phyloP scores from a whole-genome alignment of 1,140 invertebrate species.

The Maniola jurtina region DNA sequence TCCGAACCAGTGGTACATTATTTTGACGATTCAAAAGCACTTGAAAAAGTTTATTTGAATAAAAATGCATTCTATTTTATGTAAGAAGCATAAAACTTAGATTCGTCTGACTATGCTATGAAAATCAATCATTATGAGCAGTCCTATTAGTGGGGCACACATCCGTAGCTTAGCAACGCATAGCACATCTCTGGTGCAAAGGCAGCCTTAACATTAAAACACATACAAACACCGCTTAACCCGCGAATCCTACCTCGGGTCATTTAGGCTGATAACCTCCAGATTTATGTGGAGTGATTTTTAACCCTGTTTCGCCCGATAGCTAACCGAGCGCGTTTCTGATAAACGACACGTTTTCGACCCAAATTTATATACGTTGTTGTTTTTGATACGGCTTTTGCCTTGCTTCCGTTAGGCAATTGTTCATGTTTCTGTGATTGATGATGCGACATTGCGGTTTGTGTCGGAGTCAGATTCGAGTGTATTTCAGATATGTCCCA shows the following conservation, averaged over 20 bases:
- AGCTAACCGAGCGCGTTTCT: slow-evolving; percentile 45
- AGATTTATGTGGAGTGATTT: slow-evolving; percentile 67
- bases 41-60: too few species aligned
- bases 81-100: too few species aligned
- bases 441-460: slow-evolving; percentile 21
- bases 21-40: too few species aligned
- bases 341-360: slow-evolving; percentile 49
- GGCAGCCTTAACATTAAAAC: slow-evolving; percentile 42
- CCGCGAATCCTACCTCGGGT: slow-evolving; percentile 52
- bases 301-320: slow-evolving; percentile 57
- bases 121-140: too few species aligned
- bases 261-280: slow-evolving; percentile 64
- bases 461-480: slow-evolving; percentile 6
- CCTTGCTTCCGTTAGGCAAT: slow-evolving; percentile 30
- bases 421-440: slow-evolving; percentile 40
- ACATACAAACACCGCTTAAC: slow-evolving; percentile 45
- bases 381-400: slow-evolving; percentile 42
- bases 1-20: too few species aligned
- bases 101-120: too few species aligned
- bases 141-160: too few species aligned
- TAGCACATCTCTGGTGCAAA: too few species aligned
- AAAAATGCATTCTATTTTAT: too few species aligned
- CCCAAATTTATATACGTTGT: slow-evolving; percentile 46
- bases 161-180: too few species aligned
- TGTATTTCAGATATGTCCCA: slow-evolving; percentile 8